A percentile compares a stretch with the other conserved stretches of the same genome.
phyloP scores from a whole-genome alignment of 2,888 invertebrate species.

The Dolichomitus sp. region DNA sequence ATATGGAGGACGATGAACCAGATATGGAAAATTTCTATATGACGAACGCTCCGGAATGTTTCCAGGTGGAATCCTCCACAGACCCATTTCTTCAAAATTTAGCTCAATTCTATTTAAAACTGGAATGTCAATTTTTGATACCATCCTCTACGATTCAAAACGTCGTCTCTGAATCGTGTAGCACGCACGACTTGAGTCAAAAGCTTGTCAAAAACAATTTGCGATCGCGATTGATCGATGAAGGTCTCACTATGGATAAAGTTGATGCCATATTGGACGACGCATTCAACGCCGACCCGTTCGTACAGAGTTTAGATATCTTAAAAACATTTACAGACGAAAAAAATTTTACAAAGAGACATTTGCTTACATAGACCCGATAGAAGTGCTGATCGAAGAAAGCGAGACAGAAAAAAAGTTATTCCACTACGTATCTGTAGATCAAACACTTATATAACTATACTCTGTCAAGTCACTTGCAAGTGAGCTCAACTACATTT shows the following conservation, averaged over 20 bases:
- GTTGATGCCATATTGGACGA: not conserved
- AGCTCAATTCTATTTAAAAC: not conserved
- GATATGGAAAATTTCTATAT: not conserved
- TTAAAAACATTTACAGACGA: not conserved
- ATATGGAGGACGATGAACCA: not conserved
- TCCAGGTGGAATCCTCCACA: too few relatives aligned
- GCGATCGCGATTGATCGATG: not conserved
- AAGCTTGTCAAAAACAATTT: not conserved
- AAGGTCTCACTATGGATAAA: not conserved
- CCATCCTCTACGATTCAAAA: not conserved
- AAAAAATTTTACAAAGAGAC: conserved; percentile 5
- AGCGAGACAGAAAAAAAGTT: not conserved
- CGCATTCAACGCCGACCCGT: not conserved
- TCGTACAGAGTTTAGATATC: not conserved
- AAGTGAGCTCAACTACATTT: not conserved
- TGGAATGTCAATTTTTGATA: not conserved
- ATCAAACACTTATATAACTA: not conserved
- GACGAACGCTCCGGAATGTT: not conserved
- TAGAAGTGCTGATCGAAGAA: not conserved
- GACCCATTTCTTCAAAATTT: not conserved
- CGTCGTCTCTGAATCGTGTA: not conserved
- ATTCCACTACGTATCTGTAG: not conserved
- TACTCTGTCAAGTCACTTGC: not conserved
- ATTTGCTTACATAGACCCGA: not conserved
- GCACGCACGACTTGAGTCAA: not conserved